Conservation (phyloP, 2,888 invertebrate species). For the Acrobasis consociella region DNA sequence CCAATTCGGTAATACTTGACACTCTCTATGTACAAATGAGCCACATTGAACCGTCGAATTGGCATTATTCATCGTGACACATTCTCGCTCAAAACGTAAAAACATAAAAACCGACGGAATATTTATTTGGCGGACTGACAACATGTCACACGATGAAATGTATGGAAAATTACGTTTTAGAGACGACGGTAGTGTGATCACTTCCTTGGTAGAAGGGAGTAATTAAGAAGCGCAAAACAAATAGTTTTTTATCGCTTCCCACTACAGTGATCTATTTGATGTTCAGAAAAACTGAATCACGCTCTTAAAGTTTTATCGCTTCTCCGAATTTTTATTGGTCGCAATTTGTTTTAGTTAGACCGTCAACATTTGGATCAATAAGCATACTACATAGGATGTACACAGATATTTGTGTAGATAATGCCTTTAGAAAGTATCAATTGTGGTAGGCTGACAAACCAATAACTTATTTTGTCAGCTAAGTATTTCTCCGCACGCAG, state of each 20-base stretch:
- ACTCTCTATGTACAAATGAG: not conserved
- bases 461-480: no score
- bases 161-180: constrained; percentile 7
- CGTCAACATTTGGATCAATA: not conserved
- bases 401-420: no score
- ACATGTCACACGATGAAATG: not conserved
- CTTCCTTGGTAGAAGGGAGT: constrained; percentile 5
- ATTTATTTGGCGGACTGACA: constrained; percentile 10
- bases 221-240: constrained; percentile 8
- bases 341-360: constrained; percentile 2
- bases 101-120: not conserved
- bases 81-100: not conserved
- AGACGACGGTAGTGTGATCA: not conserved
- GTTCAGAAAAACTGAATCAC: constrained; percentile 3
- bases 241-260: constrained; percentile 17
- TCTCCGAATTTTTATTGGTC: constrained; percentile 10
- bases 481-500: no score
- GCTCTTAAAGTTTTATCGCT: not conserved
- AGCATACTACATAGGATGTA: no score
- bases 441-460: no score
- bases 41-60: not conserved
- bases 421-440: no score
- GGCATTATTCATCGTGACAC: not conserved
- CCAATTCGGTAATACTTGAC: not conserved
- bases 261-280: constrained; percentile 18